phyloP scores from a whole-genome alignment of 1,140 invertebrate species.

The Acromyrmex charruanus region DNA sequence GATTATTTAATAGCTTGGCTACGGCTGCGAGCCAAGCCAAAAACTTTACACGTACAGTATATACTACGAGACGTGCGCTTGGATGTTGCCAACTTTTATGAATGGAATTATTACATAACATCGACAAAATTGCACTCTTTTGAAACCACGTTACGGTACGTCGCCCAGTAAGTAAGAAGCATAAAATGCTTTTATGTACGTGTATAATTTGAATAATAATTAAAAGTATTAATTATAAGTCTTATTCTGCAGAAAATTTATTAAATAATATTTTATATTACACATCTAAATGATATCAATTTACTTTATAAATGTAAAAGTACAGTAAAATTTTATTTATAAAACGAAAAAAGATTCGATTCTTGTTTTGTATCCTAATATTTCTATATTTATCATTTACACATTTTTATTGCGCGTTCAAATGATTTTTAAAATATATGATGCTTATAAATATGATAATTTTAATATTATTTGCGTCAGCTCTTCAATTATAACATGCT shows the following conservation, averaged over 20 bases:
- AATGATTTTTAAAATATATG: background rate
- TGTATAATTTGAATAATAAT: constrained; percentile 11
- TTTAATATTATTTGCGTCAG: background rate
- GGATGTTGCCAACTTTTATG: constrained; percentile 35
- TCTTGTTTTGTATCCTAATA: background rate
- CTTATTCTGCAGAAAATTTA: background rate
- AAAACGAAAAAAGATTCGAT: background rate
- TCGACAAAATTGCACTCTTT: constrained; percentile 21
- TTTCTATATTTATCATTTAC: background rate
- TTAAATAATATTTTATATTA: background rate
- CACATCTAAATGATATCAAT: background rate
- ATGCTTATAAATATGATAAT: background rate
- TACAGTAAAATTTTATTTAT: constrained; percentile 9
- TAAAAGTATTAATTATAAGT: background rate
- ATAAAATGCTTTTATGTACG: background rate
- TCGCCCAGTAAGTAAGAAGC: background rate
- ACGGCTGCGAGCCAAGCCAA: constrained; percentile 63
- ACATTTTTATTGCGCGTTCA: background rate
- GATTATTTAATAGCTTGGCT: constrained; percentile 75
- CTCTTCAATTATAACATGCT: constrained; percentile 47
- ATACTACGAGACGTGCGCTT: constrained; percentile 13
- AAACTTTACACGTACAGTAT: constrained; percentile 22
- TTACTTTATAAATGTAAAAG: constrained; percentile 5
- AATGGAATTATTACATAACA: constrained; percentile 40
- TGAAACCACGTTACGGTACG: constrained; percentile 4